Evolutionary conservation across 2,113 vertebrate species (phyloP), one percentile per base, ranked within the genome.

Genomic region (Lates calcarifer): DNA sequence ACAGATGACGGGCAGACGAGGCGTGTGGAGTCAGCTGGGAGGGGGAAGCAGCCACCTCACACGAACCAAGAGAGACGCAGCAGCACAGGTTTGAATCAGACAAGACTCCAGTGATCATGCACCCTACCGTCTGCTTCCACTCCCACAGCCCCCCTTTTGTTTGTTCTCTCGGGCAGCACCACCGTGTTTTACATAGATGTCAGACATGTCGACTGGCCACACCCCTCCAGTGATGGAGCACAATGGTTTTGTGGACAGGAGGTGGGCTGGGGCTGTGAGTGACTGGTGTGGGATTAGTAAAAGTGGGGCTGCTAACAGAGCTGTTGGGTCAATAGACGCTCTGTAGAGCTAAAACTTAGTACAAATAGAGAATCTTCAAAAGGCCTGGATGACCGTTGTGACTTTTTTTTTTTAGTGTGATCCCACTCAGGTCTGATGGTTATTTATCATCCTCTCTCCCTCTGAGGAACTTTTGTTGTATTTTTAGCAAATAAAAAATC

Each of bases 181-280:
- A n/a, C 71, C 22, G 24, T 81, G 82, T 91, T 94, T 94, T 92
- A 92, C 91, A 94, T 92, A 92, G 87, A 88, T 90, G 91, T 90
- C 90, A 94, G 94, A 93, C 92, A 90, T 74, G 72, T 74, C 20
- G 64, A 78, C 88, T 65, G 56, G 86, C 78, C 89, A 82, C 80
- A 74, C 85, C 90, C 90, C 81, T 87, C 64, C 76, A 77, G 81
- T 82, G 83, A 83, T 79, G 67, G 60, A 81, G 73, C 76, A 94
- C 91, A 93, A 93, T 87, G 77, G 82, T 51, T 28, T 28, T 51
- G 68, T 77, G 77, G 85, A 90, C 75, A 75, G 80, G 84, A 81
- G 85, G 81, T 61, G 69, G 83, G 85, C 73, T 7, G 45, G 71
- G 41, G 55, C 79, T 82, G 71, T 86, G 84, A 84, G 45, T 81